phyloP scores from a whole-genome alignment of 2,888 invertebrate genomes.

The Tenthredo livida region DNA sequence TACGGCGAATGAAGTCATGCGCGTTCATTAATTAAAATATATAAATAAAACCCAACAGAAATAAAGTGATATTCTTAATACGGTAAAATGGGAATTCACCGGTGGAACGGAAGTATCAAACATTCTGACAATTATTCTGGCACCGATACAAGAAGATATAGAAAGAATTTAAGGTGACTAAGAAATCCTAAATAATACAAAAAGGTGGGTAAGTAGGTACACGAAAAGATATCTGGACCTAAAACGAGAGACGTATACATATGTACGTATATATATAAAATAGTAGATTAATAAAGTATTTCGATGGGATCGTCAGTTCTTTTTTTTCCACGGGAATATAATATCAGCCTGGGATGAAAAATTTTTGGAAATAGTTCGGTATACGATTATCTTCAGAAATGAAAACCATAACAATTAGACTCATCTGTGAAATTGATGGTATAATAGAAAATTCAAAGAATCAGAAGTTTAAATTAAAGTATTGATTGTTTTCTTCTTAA shows the following conservation, averaged over 20 bases:
- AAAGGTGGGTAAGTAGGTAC: background rate
- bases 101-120: background rate
- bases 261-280: too few relatives aligned
- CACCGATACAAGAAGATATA: conserved; percentile 60
- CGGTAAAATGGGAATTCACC: background rate
- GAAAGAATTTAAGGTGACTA: conserved; percentile 29
- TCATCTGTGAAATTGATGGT: background rate
- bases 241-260: too few relatives aligned
- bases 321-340: background rate
- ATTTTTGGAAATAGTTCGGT: background rate
- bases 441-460: background rate
- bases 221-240: background rate
- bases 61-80: background rate
- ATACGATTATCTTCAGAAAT: background rate
- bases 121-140: conserved; percentile 60
- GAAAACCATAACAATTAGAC: background rate
- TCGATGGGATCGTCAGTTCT: background rate
- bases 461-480: background rate
- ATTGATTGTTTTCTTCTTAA: background rate
- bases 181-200: background rate
- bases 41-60: background rate
- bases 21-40: conserved; percentile 12
- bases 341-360: background rate
- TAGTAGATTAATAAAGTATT: background rate
- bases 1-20: background rate